Percentiles rank a stretch among this genome's conserved stretches.
phyloP scores from a whole-genome alignment of 2,113 vertebrate genomes.

The Garra rufa region DNA sequence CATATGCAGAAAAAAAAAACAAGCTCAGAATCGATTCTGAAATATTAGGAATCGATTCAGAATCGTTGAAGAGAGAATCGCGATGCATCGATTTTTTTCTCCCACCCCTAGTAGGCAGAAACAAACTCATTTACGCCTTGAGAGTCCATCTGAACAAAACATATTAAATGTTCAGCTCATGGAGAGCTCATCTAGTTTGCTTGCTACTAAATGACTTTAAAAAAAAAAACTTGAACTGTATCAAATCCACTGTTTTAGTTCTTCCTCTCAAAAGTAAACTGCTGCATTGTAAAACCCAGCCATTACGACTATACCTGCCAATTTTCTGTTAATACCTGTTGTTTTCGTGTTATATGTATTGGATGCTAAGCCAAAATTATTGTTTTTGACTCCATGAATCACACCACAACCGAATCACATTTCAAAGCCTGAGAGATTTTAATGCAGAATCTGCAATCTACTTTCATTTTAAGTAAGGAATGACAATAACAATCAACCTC shows the following conservation, averaged over 20 bases:
- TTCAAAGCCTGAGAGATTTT: slow-evolving; percentile 67
- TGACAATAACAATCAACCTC: slow-evolving; percentile 56
- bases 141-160: too few species aligned
- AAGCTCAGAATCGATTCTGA: too few species aligned
- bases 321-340: neutral
- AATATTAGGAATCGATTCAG: too few species aligned
- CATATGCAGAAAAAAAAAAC: too few species aligned
- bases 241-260: neutral
- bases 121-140: too few species aligned
- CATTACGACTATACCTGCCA: neutral
- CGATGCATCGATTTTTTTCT: too few species aligned
- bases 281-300: neutral
- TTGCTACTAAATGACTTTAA: neutral
- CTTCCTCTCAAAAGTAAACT: too few species aligned
- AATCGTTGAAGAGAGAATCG: too few species aligned
- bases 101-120: too few species aligned
- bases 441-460: slow-evolving; percentile 66
- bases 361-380: neutral
- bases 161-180: neutral
- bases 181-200: neutral
- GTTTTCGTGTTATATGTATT: neutral
- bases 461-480: slow-evolving; percentile 62
- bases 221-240: neutral
- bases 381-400: neutral
- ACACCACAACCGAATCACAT: neutral